Base-by-base conservation (phyloP, 2,888 invertebrate genomes). In the Aphrophora alni region DNA sequence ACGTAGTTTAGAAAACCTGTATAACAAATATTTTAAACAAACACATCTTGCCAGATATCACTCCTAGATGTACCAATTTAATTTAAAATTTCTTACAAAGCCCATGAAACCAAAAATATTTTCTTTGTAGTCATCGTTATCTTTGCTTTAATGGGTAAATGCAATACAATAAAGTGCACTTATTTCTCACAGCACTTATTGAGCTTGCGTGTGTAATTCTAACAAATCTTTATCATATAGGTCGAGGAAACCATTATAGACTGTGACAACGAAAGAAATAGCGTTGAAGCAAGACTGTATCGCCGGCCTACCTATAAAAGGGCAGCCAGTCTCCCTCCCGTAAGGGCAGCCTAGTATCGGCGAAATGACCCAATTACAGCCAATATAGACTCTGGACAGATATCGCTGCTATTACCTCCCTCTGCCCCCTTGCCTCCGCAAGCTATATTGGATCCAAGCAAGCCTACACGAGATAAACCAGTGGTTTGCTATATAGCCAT, bases 331-430 rank as follows among this genome's bases (percentile, higher is more conserved):
- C 82, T 80, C 76, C 82, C 74, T 68, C 72, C n/a, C n/a, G n/a
- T n/a, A n/a, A n/a, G n/a, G n/a, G n/a, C n/a, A n/a, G n/a, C n/a
- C 82, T n/a, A 68, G 80, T 77, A 80, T 80, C 80, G 80, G 59
- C 82, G 83, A 83, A 84, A 84, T 83, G 83, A 82, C 83, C 84
- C 84, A 84, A 84, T 84, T 84, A 84, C 82, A 51, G 69, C 73
- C 81, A 74, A 81, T 81, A 77, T 77, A 81, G 77, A 77, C 73
- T 77, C 72, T 75, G 38, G 44, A 51, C 70, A 73, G 80, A 76
- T 73, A 80, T 80, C 80, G 44, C 71, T 17, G 51, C 77, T 76
- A 72, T 76, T 69, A 75, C 74, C 73, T 59, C 69, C 14, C 59
- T n/a, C 44, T 14, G 2, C 44, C 33, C 33, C 33, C n/a, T 3